These are phyloP conservation scores for Sigmodon hispidus DNA, from an alignment of 2,113 vertebrate species.

Conservation along the genomic window DNA sequence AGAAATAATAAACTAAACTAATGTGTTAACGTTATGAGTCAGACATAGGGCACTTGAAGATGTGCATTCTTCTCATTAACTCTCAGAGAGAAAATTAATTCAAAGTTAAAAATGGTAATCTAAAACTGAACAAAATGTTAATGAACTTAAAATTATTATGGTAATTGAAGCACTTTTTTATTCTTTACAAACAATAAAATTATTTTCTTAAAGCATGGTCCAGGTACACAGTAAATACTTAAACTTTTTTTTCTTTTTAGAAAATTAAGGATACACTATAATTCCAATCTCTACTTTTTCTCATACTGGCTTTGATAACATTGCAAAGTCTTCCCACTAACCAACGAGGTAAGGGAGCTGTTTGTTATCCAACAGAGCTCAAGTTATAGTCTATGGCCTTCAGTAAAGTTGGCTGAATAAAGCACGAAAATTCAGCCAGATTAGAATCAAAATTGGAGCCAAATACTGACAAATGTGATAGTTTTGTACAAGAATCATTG, in stretches of 20 bases:
- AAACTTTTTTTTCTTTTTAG: slow-evolving; percentile 78
- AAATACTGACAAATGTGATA: slow-evolving; percentile 6
- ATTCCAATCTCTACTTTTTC: slow-evolving; percentile 77
- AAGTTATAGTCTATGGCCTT: not conserved
- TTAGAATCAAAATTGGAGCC: slow-evolving; percentile 49
- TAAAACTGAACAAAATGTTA: slow-evolving; percentile 73
- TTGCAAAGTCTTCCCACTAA: slow-evolving; percentile 63
- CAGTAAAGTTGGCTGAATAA: slow-evolving; percentile 38
- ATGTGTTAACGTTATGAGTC: not conserved
- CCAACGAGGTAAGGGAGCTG: slow-evolving; percentile 5
- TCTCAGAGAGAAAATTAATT: slow-evolving; percentile 50
- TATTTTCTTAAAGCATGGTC: slow-evolving; percentile 72
- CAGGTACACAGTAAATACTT: slow-evolving; percentile 75
- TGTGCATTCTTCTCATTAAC: not conserved
- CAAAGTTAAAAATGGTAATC: slow-evolving; percentile 67
- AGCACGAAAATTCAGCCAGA: slow-evolving; percentile 56
- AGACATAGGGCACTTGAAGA: slow-evolving; percentile 52
- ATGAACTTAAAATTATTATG: slow-evolving; percentile 70
- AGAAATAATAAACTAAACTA: not conserved
- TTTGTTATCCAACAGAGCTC: slow-evolving; percentile 75
- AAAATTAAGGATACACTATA: slow-evolving; percentile 73
- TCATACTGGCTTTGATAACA: slow-evolving; percentile 63
- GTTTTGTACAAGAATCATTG: not conserved
- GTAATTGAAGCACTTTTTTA: slow-evolving; percentile 66
- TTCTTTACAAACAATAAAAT: slow-evolving; percentile 76